phyloP scores from a whole-genome alignment of 2,797 vertebrate genomes.

The Platyrinchus mystaceus region DNA sequence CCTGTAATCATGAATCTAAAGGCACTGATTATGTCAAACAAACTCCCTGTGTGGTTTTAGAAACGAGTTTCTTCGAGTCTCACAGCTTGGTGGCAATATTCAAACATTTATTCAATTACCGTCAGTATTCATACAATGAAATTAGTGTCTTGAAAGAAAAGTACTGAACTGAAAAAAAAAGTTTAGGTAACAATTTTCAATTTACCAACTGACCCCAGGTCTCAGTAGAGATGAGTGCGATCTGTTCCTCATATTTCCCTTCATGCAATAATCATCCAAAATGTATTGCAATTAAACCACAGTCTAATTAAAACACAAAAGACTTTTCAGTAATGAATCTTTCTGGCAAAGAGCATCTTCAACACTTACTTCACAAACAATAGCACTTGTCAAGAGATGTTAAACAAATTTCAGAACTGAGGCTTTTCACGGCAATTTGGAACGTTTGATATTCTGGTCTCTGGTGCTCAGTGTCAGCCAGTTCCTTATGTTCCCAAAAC shows the following conservation, averaged over 20 bases:
- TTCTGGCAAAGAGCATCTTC: neutral
- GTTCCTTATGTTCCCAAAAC: neutral
- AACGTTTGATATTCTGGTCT: neutral
- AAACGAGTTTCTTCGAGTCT: neutral
- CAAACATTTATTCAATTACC: conserved; percentile 37
- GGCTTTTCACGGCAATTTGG: neutral
- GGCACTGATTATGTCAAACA: neutral
- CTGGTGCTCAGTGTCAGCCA: neutral
- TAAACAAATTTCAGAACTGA: neutral
- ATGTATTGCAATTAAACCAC: neutral
- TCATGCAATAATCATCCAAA: neutral
- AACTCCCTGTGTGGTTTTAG: neutral
- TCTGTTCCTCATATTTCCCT: neutral
- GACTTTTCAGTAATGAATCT: conserved; percentile 9
- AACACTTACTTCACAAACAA: conserved; percentile 13
- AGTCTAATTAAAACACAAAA: conserved; percentile 42
- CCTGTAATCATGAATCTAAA: conserved; percentile 1
- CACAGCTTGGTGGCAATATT: conserved; percentile 56
- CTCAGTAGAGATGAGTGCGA: neutral
- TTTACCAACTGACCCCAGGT: neutral
- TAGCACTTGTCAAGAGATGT: neutral
- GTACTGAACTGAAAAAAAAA: neutral
- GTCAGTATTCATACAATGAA: neutral
- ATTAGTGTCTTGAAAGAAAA: neutral
- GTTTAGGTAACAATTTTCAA: neutral